A percentile compares a stretch with the other conserved stretches of the same genome.
These are phyloP conservation scores for Lithobates pipiens DNA, from an alignment of 2,797 vertebrate genomes.

Conservation along the genomic window DNA sequence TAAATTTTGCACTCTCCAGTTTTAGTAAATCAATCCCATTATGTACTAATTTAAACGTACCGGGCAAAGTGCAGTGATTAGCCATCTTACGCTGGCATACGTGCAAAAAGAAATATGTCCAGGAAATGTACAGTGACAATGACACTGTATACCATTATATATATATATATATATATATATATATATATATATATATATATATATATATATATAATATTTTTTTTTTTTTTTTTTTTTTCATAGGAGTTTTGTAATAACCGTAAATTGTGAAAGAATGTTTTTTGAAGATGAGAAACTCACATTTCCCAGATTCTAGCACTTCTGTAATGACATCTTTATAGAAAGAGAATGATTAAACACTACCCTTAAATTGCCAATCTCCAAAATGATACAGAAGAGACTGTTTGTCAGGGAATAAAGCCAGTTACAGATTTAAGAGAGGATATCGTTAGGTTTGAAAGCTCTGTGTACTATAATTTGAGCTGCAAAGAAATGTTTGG, in stretches of 20 bases:
- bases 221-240: no score
- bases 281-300: neutral
- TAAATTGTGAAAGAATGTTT: neutral
- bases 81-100: no score
- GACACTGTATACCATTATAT: no score
- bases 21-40: no score
- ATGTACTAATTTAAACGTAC: no score
- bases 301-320: neutral
- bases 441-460: neutral
- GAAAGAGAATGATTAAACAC: slow-evolving; percentile 7
- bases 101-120: no score
- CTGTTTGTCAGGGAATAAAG: neutral
- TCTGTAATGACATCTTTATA: slow-evolving; percentile 13
- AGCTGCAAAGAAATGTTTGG: neutral
- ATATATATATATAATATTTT: no score
- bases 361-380: slow-evolving; percentile 3
- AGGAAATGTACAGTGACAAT: no score
- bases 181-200: no score
- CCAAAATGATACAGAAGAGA: slow-evolving; percentile 7
- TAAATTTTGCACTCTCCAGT: no score
- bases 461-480: slow-evolving; percentile 14
- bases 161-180: no score
- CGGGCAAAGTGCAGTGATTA: no score
- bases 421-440: slow-evolving; percentile 5
- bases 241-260: neutral